These are phyloP conservation scores for Drosophila kuntzei DNA, from an alignment of 2,888 invertebrate genomes.

Conservation along the genomic window DNA sequence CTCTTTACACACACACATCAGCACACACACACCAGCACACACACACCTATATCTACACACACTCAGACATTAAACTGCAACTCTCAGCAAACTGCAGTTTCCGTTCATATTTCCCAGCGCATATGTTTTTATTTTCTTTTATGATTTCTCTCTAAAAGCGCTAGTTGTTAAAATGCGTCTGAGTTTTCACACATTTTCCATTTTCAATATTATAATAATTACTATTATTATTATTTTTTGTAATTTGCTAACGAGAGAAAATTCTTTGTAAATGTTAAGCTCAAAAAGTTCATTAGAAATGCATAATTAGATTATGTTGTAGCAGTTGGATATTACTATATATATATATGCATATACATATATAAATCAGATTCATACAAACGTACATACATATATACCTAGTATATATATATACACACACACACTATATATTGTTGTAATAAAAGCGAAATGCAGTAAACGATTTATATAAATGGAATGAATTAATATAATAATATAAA, in stretches of 20 bases:
- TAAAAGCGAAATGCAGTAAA: conserved; percentile 51
- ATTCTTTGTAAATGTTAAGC: conserved; percentile 80
- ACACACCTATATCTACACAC: conserved; percentile 12
- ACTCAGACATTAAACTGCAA: conserved; percentile 10
- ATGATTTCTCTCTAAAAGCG: conserved; percentile 35
- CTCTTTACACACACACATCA: conserved; percentile 18
- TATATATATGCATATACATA: conserved; percentile 55
- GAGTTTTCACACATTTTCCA: conserved; percentile 25
- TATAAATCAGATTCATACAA: conserved; percentile 56
- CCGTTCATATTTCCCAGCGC: conserved; percentile 10
- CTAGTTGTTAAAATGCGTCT: conserved; percentile 52
- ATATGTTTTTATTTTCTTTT: conserved; percentile 27
- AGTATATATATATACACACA: conserved; percentile 62
- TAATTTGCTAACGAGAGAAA: conserved; percentile 63
- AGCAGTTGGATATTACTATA: conserved; percentile 68
- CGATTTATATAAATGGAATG: conserved; percentile 57
- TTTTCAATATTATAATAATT: conserved; percentile 43
- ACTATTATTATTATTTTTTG: conserved; percentile 59
- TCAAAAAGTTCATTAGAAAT: conserved; percentile 77
- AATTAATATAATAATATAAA: conserved; percentile 47
- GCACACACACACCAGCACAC: conserved; percentile 3
- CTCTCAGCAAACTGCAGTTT: conserved; percentile 42
- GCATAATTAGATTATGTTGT: conserved; percentile 80
- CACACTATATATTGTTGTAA: conserved; percentile 79
- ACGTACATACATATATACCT: conserved; percentile 67